Evolutionary conservation across 2,888 invertebrate species (phyloP).

Genomic region (Drosophila merina): DNA sequence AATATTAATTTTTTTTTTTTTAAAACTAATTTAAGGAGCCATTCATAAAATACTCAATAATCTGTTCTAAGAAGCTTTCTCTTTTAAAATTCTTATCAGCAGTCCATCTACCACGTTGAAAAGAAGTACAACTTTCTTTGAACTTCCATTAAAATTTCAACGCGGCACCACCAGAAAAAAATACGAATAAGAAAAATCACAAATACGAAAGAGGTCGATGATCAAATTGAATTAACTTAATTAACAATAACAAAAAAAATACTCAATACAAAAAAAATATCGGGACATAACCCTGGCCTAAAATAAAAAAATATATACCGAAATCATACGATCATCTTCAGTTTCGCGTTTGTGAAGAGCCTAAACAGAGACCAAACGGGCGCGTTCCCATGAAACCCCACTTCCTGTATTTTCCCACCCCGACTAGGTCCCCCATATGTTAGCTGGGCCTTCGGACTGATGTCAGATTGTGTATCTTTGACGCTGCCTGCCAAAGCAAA

Average conservation of each 20-base stretch:
- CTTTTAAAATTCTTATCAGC: not conserved
- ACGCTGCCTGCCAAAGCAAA: slow-evolving; percentile 70
- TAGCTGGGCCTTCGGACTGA: slow-evolving; percentile 51
- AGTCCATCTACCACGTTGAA: slow-evolving; percentile 3
- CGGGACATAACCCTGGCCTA: not conserved
- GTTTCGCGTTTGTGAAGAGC: slow-evolving; percentile 40
- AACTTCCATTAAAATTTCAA: slow-evolving; percentile 31
- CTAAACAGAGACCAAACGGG: slow-evolving; percentile 40
- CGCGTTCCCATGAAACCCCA: slow-evolving; percentile 9
- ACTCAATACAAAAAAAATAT: not conserved
- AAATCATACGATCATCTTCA: not conserved
- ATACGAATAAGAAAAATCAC: not conserved
- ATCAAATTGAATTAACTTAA: not conserved
- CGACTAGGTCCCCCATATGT: slow-evolving; percentile 44
- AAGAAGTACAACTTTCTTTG: slow-evolving; percentile 33
- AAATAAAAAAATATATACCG: not conserved
- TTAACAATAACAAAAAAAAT: not conserved
- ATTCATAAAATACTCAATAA: not conserved
- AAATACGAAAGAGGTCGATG: not conserved
- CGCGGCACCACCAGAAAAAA: slow-evolving; percentile 10
- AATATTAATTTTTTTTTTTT: no score
- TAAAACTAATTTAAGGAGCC: not conserved
- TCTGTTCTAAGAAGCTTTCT: slow-evolving; percentile 22
- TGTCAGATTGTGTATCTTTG: slow-evolving; percentile 67
- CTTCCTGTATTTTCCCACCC: slow-evolving; percentile 1